Percentiles rank a stretch among this genome's conserved stretches.
These are phyloP conservation scores for Amphipyra berbera DNA, from an alignment of 2,888 invertebrate species.

Conservation along the genomic window DNA sequence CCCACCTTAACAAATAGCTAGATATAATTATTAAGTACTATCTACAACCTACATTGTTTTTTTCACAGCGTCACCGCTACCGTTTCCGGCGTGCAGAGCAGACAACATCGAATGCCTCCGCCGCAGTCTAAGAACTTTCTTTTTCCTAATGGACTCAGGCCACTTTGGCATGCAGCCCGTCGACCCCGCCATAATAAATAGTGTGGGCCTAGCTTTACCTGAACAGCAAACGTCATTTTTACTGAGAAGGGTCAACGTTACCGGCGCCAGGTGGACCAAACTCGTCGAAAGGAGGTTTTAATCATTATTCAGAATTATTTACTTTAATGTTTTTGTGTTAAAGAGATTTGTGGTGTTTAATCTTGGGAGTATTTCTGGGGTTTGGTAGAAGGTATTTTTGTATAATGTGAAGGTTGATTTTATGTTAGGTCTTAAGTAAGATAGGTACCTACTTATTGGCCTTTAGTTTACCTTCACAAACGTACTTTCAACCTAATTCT, in stretches of 20 bases:
- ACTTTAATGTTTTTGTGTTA: constrained; percentile 10
- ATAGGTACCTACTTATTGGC: too few relatives aligned
- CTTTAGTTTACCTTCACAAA: too few relatives aligned
- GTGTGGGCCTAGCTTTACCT: constrained; percentile 77
- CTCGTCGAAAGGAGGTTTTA: constrained; percentile 76
- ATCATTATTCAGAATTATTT: constrained; percentile 34
- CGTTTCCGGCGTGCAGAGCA: constrained; percentile 81
- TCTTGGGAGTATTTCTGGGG: not conserved
- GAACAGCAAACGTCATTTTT: constrained; percentile 78
- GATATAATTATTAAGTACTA: too few relatives aligned
- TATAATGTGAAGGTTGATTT: too few relatives aligned
- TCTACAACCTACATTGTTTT: not conserved
- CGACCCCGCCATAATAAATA: constrained; percentile 79
- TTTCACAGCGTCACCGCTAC: constrained; percentile 72
- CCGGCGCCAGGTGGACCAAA: constrained; percentile 83
- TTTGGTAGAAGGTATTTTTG: not conserved
- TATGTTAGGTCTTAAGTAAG: too few relatives aligned
- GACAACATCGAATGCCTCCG: constrained; percentile 80
- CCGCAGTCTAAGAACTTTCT: constrained; percentile 81
- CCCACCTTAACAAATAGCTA: too few relatives aligned
- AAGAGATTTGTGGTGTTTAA: constrained; percentile 27
- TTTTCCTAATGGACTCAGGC: constrained; percentile 81
- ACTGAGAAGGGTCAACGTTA: constrained; percentile 80
- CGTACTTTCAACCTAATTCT: too few relatives aligned
- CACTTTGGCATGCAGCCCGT: constrained; percentile 80